phyloP scores from a whole-genome alignment of 2,797 vertebrate species.

The Anas flavirostris region DNA sequence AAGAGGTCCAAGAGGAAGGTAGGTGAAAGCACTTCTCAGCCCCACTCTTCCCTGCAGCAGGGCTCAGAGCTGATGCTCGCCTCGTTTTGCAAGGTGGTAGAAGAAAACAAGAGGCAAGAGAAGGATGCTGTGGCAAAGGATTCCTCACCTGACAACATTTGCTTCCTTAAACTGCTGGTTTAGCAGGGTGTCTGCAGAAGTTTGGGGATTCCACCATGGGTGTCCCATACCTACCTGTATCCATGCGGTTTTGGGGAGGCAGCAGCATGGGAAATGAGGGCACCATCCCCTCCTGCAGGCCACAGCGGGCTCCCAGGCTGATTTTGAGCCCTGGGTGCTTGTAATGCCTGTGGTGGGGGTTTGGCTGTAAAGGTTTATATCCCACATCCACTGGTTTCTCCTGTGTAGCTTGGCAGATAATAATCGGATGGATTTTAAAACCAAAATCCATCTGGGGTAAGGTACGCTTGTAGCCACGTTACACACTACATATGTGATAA shows the following conservation, averaged over 20 bases:
- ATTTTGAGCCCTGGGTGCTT: neutral
- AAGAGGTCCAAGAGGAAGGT: constrained; percentile 85
- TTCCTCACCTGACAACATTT: neutral
- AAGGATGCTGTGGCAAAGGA: neutral
- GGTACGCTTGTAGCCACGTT: neutral
- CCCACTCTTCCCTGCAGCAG: neutral
- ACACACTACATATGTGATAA: neutral
- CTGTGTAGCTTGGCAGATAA: neutral
- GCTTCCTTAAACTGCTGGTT: neutral
- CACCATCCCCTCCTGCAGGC: neutral
- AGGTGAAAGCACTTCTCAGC: constrained; percentile 51
- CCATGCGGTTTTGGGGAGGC: neutral
- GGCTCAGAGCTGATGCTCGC: rapidly evolving
- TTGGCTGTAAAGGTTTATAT: neutral
- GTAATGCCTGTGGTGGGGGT: rapidly evolving
- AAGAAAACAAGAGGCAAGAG: neutral
- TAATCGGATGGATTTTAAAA: neutral
- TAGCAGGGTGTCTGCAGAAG: neutral
- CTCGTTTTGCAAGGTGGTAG: neutral
- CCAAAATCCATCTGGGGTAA: constrained; percentile 35
- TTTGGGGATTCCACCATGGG: neutral
- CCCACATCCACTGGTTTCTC: constrained; percentile 25
- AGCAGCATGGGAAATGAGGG: neutral
- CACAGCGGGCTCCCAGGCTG: neutral
- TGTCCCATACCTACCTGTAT: neutral